These are phyloP conservation scores for Gambusia yucatana DNA, from an alignment of 2,797 vertebrate species.

Conservation along the genomic window DNA sequence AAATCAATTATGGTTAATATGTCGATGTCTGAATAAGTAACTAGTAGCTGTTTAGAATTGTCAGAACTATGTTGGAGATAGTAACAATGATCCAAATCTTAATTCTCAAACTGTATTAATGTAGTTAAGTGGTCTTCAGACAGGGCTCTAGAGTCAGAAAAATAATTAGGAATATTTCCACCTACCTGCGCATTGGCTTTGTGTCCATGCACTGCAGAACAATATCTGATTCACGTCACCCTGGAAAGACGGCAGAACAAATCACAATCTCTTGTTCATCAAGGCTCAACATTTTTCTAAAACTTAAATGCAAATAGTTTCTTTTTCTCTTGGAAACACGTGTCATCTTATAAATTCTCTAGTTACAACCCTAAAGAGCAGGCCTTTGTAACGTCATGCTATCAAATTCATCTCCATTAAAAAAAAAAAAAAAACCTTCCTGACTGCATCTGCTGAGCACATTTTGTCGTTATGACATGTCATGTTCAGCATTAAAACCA, in stretches of 20 bases:
- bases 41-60: background rate
- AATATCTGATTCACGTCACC: slow-evolving; percentile 67
- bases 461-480: background rate
- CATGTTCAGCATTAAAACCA: background rate
- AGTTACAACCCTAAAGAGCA: background rate
- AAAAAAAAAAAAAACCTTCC: background rate
- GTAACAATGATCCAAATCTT: background rate
- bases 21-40: too few species aligned
- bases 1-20: too few species aligned
- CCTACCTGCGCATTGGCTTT: slow-evolving; percentile 96
- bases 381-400: background rate
- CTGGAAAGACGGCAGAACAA: slow-evolving; percentile 43
- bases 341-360: background rate
- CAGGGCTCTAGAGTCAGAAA: background rate
- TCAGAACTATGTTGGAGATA: background rate
- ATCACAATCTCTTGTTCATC: background rate
- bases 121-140: background rate
- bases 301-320: background rate
- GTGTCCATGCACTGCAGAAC: slow-evolving; percentile 92
- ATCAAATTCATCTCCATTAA: background rate
- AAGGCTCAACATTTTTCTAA: background rate
- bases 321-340: background rate
- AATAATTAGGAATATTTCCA: slow-evolving; percentile 7
- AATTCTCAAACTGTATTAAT: background rate
- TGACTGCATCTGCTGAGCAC: background rate